Conservation (phyloP, 2,113 vertebrate species). For the Phylloscopus trochiloides region DNA sequence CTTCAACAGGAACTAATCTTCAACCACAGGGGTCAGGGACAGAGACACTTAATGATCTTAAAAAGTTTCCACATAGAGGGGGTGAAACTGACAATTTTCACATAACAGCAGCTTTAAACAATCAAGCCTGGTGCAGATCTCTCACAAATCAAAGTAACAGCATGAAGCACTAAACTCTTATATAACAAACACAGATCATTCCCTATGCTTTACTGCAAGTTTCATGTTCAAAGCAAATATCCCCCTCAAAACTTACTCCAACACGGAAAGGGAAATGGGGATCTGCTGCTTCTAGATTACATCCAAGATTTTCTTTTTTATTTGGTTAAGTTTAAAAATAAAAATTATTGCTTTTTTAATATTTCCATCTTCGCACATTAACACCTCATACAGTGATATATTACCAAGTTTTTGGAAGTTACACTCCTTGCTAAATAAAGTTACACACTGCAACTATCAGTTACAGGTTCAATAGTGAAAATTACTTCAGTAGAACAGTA, state of each 20-base stretch:
- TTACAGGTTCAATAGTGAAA: neutral
- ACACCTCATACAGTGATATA: neutral
- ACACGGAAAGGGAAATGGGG: neutral
- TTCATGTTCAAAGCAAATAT: neutral
- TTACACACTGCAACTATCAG: neutral
- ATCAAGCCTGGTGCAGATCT: neutral
- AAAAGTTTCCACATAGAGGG: neutral
- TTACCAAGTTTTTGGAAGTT: neutral
- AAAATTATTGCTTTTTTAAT: neutral
- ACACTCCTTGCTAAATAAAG: neutral
- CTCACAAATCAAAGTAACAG: neutral
- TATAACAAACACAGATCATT: rapidly evolving
- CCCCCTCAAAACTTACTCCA: neutral
- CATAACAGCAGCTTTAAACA: neutral
- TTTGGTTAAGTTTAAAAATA: neutral
- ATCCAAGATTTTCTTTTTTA: neutral
- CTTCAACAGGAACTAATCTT: neutral
- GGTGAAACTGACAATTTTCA: neutral
- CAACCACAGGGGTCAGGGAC: neutral
- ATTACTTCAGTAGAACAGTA: neutral
- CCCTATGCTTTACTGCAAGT: neutral
- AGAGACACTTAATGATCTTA: neutral
- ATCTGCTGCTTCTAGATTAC: neutral
- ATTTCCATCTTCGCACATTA: neutral
- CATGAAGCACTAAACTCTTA: neutral